Conservation (phyloP, 2,797 vertebrate species). For the Ibycter americanus region DNA sequence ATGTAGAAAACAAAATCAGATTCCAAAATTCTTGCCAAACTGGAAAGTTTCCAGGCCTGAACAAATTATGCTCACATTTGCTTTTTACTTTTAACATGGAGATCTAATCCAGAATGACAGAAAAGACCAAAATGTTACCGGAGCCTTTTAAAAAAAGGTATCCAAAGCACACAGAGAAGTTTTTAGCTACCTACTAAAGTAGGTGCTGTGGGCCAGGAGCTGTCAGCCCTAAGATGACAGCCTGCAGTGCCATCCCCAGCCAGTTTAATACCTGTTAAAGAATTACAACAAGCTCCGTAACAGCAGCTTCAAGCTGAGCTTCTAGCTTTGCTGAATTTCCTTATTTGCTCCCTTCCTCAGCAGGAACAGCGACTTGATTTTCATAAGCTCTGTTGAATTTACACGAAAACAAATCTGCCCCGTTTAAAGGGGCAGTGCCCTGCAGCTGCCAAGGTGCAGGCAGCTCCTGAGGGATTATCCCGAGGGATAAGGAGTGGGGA, state of each 20-base stretch:
- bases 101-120: neutral
- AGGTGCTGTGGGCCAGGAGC: neutral
- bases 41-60: neutral
- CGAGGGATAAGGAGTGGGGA: neutral
- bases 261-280: neutral
- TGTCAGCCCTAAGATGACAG: neutral
- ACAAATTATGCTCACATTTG: neutral
- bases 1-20: neutral
- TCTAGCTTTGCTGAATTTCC: neutral
- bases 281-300: neutral
- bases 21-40: neutral
- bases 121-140: neutral
- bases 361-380: slow-evolving; percentile 14
- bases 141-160: neutral
- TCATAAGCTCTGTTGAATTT: neutral
- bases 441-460: neutral
- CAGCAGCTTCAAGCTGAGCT: neutral
- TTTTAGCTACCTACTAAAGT: neutral
- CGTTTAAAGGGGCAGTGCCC: neutral
- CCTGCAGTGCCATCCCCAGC: neutral
- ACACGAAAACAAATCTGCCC: neutral
- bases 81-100: neutral
- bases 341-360: neutral
- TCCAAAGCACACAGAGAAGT: neutral
- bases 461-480: neutral